phyloP scores from a whole-genome alignment of 2,888 invertebrate genomes.

The Carabus problematicus region DNA sequence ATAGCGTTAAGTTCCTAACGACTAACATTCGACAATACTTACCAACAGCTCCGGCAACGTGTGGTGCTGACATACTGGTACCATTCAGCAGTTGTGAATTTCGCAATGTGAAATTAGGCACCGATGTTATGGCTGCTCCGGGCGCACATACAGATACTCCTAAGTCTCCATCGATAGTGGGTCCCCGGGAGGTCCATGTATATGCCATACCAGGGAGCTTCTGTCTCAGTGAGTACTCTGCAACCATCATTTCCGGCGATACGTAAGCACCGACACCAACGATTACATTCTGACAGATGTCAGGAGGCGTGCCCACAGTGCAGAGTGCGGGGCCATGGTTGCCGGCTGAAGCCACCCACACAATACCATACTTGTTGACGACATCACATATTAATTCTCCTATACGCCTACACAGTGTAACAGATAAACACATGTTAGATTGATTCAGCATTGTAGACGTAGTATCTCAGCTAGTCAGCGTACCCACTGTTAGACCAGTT shows the following conservation, averaged over 20 bases:
- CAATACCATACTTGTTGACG: conserved; percentile 89
- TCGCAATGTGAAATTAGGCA: conserved; percentile 88
- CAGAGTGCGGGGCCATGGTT: conserved; percentile 94
- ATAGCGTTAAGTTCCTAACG: not conserved
- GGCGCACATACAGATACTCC: conserved; percentile 93
- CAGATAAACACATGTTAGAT: not conserved
- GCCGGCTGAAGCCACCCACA: conserved; percentile 94
- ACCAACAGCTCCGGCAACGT: conserved; percentile 92
- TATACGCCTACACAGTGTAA: conserved; percentile 69
- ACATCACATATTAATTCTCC: conserved; percentile 86
- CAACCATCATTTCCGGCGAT: conserved; percentile 96
- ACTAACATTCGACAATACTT: conserved; percentile 48
- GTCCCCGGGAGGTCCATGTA: conserved; percentile 91
- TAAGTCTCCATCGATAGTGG: conserved; percentile 85
- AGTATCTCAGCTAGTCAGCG: conserved; percentile 50
- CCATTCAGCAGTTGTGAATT: conserved; percentile 94
- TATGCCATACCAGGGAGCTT: conserved; percentile 86
- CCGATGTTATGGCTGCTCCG: conserved; percentile 92
- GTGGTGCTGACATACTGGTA: conserved; percentile 98
- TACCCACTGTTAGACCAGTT: conserved; percentile 92
- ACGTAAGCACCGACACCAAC: conserved; percentile 97
- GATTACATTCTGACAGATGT: conserved; percentile 81
- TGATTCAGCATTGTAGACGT: conserved; percentile 28
- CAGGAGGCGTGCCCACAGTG: conserved; percentile 90
- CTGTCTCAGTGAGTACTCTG: conserved; percentile 90